Conservation (phyloP, 2,888 invertebrate species). For the Heliconius sara region DNA sequence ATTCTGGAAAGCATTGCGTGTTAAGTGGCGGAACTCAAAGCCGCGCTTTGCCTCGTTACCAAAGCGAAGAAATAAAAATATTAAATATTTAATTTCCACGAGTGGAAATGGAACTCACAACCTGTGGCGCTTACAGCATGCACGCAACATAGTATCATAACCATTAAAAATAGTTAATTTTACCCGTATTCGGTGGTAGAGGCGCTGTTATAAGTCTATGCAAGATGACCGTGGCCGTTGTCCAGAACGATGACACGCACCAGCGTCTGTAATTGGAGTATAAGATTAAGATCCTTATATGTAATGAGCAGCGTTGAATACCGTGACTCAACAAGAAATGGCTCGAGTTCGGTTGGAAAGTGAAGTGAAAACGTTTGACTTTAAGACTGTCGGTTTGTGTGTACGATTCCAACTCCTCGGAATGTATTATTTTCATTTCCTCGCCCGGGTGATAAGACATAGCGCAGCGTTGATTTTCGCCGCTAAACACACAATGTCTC, state of each 20-base stretch:
- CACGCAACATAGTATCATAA: neutral
- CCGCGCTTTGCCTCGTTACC: neutral
- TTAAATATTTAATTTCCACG: neutral
- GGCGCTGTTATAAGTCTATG: slow-evolving; percentile 65
- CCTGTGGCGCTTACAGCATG: neutral
- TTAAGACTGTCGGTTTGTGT: no score
- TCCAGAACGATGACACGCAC: slow-evolving; percentile 76
- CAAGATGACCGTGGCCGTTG: slow-evolving; percentile 66
- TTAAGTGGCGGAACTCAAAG: no score
- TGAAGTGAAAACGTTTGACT: no score
- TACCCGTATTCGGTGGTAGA: slow-evolving; percentile 61
- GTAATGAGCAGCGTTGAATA: no score
- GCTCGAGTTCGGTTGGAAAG: no score
- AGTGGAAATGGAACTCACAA: neutral
- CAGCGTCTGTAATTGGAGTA: slow-evolving; percentile 63
- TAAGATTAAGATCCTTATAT: neutral
- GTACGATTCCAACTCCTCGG: no score
- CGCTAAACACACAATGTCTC: no score
- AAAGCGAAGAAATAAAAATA: neutral
- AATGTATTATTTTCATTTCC: no score
- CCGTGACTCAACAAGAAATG: no score
- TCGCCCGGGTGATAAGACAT: no score
- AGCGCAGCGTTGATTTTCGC: no score
- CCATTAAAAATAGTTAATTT: slow-evolving; percentile 8
- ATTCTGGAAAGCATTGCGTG: neutral